phyloP scores from a whole-genome alignment of 2,797 vertebrate genomes.

The Sebastes taczanowskii region DNA sequence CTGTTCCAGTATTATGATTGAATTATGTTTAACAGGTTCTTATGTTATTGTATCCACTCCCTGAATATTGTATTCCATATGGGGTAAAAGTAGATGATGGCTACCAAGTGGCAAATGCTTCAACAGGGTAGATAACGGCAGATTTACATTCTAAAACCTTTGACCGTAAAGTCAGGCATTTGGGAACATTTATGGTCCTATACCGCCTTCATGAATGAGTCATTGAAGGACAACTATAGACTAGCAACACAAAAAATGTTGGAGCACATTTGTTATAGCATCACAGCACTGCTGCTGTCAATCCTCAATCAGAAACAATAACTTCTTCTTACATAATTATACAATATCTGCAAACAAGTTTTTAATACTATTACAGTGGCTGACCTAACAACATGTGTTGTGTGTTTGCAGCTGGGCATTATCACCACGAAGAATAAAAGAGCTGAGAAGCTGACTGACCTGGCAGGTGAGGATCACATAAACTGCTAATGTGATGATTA shows the following conservation, averaged over 20 bases:
- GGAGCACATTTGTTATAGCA: not conserved
- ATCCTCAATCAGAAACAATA: not conserved
- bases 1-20: not conserved
- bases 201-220: not conserved
- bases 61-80: not conserved
- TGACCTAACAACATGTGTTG: not conserved
- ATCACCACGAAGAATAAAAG: constrained; percentile 95
- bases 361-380: not conserved
- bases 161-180: not conserved
- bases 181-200: not conserved
- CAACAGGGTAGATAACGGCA: not conserved
- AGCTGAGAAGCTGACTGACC: constrained; percentile 95
- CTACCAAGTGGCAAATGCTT: not conserved
- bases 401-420: constrained; percentile 88
- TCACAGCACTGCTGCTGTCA: not conserved
- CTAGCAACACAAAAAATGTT: not conserved
- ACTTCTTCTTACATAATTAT: not conserved
- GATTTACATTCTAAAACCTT: not conserved
- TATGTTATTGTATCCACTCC: not conserved
- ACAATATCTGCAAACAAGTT: not conserved
- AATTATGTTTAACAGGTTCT: not conserved
- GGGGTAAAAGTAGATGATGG: not conserved
- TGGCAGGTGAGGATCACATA: constrained; percentile 85
- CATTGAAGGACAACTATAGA: not conserved
- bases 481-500: not conserved